Conservation (phyloP, 2,113 vertebrate genomes). For the Saguinus imperator region DNA sequence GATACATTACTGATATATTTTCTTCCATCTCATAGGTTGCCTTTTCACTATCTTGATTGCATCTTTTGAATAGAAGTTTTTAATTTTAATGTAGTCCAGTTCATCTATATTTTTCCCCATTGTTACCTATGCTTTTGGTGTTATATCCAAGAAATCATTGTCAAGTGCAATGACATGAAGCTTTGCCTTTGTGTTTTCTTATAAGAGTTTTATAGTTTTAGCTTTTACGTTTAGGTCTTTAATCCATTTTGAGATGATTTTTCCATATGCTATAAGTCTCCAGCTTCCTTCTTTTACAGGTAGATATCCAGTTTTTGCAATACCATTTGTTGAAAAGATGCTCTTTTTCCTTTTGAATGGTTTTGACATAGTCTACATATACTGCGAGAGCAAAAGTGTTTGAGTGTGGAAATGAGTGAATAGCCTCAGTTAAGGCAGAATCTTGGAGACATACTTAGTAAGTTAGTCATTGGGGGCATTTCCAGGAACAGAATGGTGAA, state of each 20-base stretch:
- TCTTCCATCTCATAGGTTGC: neutral
- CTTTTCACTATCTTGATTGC: neutral
- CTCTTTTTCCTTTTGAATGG: neutral
- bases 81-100: neutral
- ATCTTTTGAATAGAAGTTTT: slow-evolving; percentile 8
- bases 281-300: neutral
- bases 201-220: neutral
- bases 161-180: neutral
- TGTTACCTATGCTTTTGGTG: neutral
- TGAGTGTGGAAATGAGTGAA: neutral
- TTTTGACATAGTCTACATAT: neutral
- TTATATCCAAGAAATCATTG: neutral
- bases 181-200: neutral
- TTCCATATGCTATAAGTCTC: neutral
- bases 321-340: neutral
- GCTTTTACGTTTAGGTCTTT: neutral
- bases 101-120: neutral
- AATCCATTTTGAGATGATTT: neutral
- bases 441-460: neutral
- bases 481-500: neutral
- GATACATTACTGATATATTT: neutral
- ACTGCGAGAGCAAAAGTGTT: neutral
- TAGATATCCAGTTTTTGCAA: neutral
- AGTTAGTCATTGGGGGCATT: neutral
- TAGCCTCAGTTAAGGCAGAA: neutral